Conservation (phyloP, 64 coral and sea anemone genomes). For the Montipora foliosa region DNA sequence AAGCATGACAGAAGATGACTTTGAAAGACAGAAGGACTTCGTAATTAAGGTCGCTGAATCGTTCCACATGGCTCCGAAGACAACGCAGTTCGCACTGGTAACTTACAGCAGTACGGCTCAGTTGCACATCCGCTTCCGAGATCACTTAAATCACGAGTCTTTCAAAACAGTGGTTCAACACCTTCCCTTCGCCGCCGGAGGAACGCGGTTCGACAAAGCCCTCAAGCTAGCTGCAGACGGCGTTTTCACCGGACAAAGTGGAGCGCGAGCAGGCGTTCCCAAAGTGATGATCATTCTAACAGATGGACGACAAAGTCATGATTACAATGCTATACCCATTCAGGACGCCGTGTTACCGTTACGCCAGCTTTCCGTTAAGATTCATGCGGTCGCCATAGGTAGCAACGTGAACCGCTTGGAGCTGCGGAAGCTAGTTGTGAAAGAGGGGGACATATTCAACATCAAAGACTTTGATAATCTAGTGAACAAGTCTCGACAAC, state of each 20-base stretch:
- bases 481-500: slow-evolving; percentile 39
- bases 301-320: slow-evolving; percentile 84
- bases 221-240: slow-evolving; percentile 68
- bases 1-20: slow-evolving; percentile 72
- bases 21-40: slow-evolving; percentile 41
- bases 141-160: slow-evolving; percentile 40
- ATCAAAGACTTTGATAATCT: slow-evolving; percentile 85
- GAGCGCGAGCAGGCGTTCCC: slow-evolving; percentile 43
- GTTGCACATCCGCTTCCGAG: slow-evolving; percentile 65
- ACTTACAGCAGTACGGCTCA: slow-evolving; percentile 77
- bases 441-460: slow-evolving; percentile 75
- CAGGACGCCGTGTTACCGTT: slow-evolving; percentile 66
- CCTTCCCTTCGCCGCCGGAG: slow-evolving; percentile 34
- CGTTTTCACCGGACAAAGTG: slow-evolving; percentile 57
- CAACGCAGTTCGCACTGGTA: slow-evolving; percentile 68
- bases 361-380: slow-evolving; percentile 51
- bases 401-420: slow-evolving; percentile 56
- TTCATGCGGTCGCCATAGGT: slow-evolving; percentile 80
- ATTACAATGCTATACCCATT: slow-evolving; percentile 69
- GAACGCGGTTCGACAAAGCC: slow-evolving; percentile 88
- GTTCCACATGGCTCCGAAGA: slow-evolving; percentile 44
- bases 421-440: slow-evolving; percentile 57
- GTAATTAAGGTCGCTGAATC: slow-evolving; percentile 80
- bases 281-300: slow-evolving; percentile 83
- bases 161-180: slow-evolving; percentile 66